These are phyloP conservation scores for Scolopax rusticola DNA, from an alignment of 2,797 vertebrate species.

Conservation along the genomic window DNA sequence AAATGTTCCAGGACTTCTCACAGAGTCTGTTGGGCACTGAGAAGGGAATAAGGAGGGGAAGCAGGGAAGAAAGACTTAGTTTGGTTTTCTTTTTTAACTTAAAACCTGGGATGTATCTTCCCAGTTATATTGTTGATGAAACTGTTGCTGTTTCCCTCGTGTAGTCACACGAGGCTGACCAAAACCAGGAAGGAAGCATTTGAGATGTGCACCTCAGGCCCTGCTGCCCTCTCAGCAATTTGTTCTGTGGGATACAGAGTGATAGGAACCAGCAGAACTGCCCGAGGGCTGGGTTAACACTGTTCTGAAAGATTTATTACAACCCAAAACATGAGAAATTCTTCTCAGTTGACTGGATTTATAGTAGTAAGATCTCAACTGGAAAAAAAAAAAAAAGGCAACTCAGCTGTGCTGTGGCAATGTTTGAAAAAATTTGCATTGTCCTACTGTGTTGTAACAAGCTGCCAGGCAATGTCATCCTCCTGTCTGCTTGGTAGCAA, in stretches of 20 bases:
- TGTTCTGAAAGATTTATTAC: not conserved
- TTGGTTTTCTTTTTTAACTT: not conserved
- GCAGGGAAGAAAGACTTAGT: not conserved
- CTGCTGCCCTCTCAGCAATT: not conserved
- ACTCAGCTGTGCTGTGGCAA: not conserved
- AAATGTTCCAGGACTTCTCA: slow-evolving; percentile 23
- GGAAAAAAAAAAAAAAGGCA: not conserved
- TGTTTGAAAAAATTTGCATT: not conserved
- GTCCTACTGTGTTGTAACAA: not conserved
- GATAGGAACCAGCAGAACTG: not conserved
- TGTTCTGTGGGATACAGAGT: not conserved
- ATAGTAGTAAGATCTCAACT: not conserved
- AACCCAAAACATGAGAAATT: not conserved
- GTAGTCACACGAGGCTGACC: not conserved
- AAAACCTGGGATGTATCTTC: not conserved
- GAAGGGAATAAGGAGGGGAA: not conserved
- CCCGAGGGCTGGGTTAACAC: not conserved
- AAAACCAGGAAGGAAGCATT: slow-evolving; percentile 35
- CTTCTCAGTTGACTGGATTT: not conserved
- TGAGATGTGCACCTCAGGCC: not conserved
- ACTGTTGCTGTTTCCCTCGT: not conserved
- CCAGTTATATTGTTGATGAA: not conserved
- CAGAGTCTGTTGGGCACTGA: not conserved
- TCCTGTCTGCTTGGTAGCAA: not conserved
- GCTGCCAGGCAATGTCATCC: not conserved